These are phyloP conservation scores for Drosophila helvetica DNA, from an alignment of 2,888 invertebrate genomes.

Conservation along the genomic window DNA sequence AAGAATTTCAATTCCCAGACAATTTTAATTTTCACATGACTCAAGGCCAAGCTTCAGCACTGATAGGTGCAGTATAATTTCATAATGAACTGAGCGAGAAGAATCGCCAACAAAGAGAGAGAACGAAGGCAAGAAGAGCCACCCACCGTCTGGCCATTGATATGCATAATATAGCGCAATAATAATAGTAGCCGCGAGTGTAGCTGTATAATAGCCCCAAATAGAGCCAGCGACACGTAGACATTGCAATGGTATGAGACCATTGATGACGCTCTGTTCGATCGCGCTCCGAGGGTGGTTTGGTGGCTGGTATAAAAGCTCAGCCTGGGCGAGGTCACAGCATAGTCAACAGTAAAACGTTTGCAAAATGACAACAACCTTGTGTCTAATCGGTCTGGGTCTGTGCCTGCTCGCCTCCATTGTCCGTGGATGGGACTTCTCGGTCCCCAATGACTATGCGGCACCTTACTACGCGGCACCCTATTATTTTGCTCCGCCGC, in stretches of 20 bases:
- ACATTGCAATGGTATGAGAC: constrained; percentile 39
- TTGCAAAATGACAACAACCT: constrained; percentile 32
- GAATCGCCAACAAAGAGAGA: constrained; percentile 9
- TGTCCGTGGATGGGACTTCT: constrained; percentile 25
- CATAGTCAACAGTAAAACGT: constrained; percentile 38
- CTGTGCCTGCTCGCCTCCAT: constrained; percentile 8
- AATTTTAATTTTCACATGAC: constrained; percentile 28
- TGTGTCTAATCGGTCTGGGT: not conserved
- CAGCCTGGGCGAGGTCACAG: constrained; percentile 28
- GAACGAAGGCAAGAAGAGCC: constrained; percentile 17
- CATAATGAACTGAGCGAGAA: constrained; percentile 29
- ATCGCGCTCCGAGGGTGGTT: constrained; percentile 1
- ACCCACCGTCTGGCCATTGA: constrained; percentile 19
- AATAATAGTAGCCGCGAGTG: constrained; percentile 3
- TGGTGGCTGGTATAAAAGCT: constrained; percentile 33
- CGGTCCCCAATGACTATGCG: not conserved
- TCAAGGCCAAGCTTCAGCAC: constrained; percentile 17
- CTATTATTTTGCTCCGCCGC: not conserved
- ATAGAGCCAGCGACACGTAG: constrained; percentile 34
- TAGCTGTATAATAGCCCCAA: constrained; percentile 16
- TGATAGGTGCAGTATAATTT: constrained; percentile 17
- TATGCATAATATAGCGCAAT: constrained; percentile 4
- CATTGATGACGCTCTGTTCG: constrained; percentile 7
- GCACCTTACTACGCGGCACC: constrained; percentile 26
- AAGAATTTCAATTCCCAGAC: constrained; percentile 30